phyloP scores from a whole-genome alignment of 2,113 vertebrate species.

The Epinephelus moara region DNA sequence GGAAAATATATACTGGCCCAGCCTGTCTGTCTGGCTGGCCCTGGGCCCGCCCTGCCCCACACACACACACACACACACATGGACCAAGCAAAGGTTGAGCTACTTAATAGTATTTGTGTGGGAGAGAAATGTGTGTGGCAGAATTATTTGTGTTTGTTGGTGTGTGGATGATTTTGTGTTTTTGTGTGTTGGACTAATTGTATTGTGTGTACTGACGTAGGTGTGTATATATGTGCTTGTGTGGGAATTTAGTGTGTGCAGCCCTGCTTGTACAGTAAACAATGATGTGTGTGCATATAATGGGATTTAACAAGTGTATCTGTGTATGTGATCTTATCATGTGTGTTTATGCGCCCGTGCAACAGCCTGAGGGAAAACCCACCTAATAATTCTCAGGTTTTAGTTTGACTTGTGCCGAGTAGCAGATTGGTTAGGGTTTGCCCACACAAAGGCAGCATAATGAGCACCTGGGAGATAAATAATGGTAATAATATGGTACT shows the following conservation, averaged over 20 bases:
- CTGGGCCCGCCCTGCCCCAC: slow-evolving; percentile 25
- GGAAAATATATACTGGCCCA: slow-evolving; percentile 69
- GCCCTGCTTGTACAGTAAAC: slow-evolving; percentile 21
- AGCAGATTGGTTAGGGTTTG: slow-evolving; percentile 26
- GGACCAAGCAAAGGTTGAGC: slow-evolving; percentile 15
- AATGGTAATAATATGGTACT: slow-evolving; percentile 44
- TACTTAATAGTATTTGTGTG: slow-evolving; percentile 5
- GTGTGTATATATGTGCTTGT: neutral
- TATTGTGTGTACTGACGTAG: neutral
- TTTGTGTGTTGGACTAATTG: neutral
- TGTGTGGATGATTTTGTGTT: neutral
- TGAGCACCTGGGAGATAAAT: slow-evolving; percentile 57
- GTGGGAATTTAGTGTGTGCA: neutral
- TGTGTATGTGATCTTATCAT: slow-evolving; percentile 22
- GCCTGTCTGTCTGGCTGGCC: slow-evolving; percentile 64
- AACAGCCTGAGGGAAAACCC: slow-evolving; percentile 3
- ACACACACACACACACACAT: slow-evolving; percentile 21
- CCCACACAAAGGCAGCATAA: slow-evolving; percentile 42
- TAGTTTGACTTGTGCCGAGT: slow-evolving; percentile 11
- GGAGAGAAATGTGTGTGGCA: neutral
- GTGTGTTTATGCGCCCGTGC: neutral
- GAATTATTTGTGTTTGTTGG: neutral
- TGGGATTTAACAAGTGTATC: slow-evolving; percentile 12
- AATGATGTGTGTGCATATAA: slow-evolving; percentile 18
- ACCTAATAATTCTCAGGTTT: slow-evolving; percentile 26